Conservation (phyloP, 2,797 vertebrate species). For the Manis crassicaudata region DNA sequence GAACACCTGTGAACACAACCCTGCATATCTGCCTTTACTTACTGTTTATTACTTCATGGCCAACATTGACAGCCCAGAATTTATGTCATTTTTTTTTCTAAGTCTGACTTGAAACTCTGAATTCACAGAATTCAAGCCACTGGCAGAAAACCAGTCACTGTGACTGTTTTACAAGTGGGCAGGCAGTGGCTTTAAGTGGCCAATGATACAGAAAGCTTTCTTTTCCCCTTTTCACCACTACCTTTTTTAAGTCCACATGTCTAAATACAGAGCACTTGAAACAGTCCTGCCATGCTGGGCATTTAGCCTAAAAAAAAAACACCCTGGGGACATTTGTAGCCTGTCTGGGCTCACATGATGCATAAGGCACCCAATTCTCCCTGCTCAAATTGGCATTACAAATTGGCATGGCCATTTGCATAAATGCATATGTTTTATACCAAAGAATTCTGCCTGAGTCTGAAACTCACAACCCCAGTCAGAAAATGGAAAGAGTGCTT, state of each 20-base stretch:
- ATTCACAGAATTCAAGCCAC: constrained; percentile 34
- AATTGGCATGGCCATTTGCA: constrained; percentile 42
- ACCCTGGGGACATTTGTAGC: constrained; percentile 7
- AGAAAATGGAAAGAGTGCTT: background rate
- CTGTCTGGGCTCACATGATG: constrained; percentile 19
- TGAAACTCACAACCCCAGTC: background rate
- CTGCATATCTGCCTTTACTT: background rate
- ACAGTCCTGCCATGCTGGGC: constrained; percentile 13
- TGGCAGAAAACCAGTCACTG: constrained; percentile 29
- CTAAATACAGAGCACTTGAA: constrained; percentile 69
- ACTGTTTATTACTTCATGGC: background rate
- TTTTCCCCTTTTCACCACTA: background rate
- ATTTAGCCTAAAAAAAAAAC: constrained; percentile 54
- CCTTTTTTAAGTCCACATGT: constrained; percentile 14
- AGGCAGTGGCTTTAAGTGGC: background rate
- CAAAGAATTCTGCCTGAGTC: constrained; percentile 39
- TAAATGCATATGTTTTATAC: constrained; percentile 25
- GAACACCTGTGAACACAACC: background rate
- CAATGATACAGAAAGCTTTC: constrained; percentile 25
- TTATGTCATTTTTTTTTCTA: background rate
- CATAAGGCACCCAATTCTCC: constrained; percentile 49
- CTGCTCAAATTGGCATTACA: background rate
- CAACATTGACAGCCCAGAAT: background rate
- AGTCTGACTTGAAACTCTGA: background rate
- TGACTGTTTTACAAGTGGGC: background rate